Evolutionary conservation across 2,888 invertebrate species (phyloP), one percentile per base, ranked within the genome.

Genomic region (Diadromus collaris): DNA sequence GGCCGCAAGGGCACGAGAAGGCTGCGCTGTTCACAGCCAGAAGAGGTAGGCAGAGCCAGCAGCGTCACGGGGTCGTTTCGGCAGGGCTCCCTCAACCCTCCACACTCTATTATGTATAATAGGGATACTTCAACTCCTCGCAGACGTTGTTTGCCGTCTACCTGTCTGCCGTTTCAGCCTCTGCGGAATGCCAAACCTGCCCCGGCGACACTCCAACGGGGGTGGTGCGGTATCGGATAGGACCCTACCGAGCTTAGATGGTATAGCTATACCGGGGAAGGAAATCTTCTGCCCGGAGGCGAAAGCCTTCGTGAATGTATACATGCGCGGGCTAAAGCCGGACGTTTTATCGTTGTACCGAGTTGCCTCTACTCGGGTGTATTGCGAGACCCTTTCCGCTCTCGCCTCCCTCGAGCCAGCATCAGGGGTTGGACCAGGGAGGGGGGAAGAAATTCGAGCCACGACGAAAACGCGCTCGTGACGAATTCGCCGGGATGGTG

Each of bases 101-200:
- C 54, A 38, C 65, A 65, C 82, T 85, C 76, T 84, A 86, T 86
- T 86, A 85, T 83, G 85, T 85, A 86, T 88, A 86, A 86, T 84
- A 82, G 83, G 84, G 82, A 85, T 85, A 85, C 85, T 85, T 84
- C 69, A 80, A 81, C 79, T 84, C 74, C 81, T 83, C 82, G 82
- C 81, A 83, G 86, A 84, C 84, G 78, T 83, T 86, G 85, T 85
- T 86, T 85, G 83, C 85, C 85, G 80, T 88, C 83, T 84, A 86
- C 85, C 86, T 85, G 84, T 83, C 85, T 78, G 82, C 80, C 78
- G 81, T 84, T 83, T 81, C 81, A 78, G 79, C 76, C 80, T 78
- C 78, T 76, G 75, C 72, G 83, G 83, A 85, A 86, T 83, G 82
- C 79, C 75, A 76, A 77, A 80, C 63, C 77, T 68, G 44, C 32